Evolutionary conservation across 2,888 invertebrate genomes (phyloP), one percentile per base, ranked within the genome.

Genomic region (Phasia obesa): DNA sequence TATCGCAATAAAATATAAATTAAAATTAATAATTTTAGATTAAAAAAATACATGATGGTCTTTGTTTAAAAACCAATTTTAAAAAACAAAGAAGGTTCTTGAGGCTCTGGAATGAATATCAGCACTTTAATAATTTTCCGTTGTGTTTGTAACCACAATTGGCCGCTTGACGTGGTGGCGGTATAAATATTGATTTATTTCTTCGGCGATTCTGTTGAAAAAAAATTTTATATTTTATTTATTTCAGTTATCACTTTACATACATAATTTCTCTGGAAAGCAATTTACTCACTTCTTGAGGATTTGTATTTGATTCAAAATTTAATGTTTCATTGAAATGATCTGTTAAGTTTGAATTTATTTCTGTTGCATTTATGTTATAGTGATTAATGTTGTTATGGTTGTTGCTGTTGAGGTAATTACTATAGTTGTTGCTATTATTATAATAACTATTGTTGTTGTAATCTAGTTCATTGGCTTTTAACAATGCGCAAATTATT

Each of bases 401-500:
- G 42, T 38, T 38, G 0, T 25, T 59, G 35, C 25, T 67, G 23
- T 19, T 78, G 11, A 2, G 49, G 13, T 51, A 71, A 35, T 64
- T 23, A 55, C 35, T 4, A 47, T 62, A 51, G n/a, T 59, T 17
- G 60, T 73, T 65, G 19, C 25, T 19, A 38, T 19, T 49, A 27
- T 44, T 57, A 11, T n/a, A n/a, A 23, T 47, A 35, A 15, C 7
- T 47, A 11, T 17, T 42, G 13, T 17, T 59, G 17, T 77, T 73
- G 21, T 60, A 67, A 70, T 60, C 27, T 74, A 75, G 79, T 79
- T 83, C 83, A 79, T 83, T 79, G 83, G 79, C 79, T 67, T 79
- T 75, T 38, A 79, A 69, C n/a, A 83, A 64, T 59, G 75, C 74
- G 65, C 79, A 79, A 59, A 79, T 67, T 31, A 65, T 79, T 65